Evolutionary conservation across 2,797 vertebrate species (phyloP).

Genomic region (Chiloscyllium punctatum): DNA sequence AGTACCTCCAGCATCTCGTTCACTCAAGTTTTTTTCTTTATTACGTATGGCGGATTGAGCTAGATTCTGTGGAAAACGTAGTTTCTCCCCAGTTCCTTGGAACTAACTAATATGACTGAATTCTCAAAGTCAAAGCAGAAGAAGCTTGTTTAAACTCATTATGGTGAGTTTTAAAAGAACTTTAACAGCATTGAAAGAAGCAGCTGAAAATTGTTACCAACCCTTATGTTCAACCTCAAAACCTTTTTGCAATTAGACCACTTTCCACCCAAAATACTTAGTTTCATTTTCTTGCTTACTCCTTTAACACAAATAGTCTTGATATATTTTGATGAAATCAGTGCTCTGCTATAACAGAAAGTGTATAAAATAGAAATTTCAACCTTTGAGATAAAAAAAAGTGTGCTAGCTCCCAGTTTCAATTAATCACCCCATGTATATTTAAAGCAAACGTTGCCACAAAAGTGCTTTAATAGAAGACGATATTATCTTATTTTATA

Average conservation of each 20-base stretch:
- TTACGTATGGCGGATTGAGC: neutral
- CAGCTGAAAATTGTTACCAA: neutral
- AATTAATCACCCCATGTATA: neutral
- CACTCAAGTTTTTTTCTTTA: neutral
- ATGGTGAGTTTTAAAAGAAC: neutral
- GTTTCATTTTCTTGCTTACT: neutral
- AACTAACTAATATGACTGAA: neutral
- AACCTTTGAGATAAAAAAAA: neutral
- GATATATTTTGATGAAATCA: neutral
- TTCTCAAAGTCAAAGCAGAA: neutral
- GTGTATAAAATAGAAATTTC: neutral
- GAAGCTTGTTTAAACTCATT: neutral
- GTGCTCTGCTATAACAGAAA: neutral
- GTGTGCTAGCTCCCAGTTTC: neutral
- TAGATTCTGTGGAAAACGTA: neutral
- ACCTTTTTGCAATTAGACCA: neutral
- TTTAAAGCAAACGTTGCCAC: neutral
- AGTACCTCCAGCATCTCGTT: neutral
- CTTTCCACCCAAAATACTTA: neutral
- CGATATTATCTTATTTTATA: neutral
- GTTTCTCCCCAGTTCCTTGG: neutral
- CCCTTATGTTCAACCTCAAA: neutral
- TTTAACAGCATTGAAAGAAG: neutral
- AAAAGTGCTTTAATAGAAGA: neutral
- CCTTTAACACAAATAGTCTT: neutral